phyloP scores from a whole-genome alignment of 2,888 invertebrate species.

The Calliphora vomitoria region DNA sequence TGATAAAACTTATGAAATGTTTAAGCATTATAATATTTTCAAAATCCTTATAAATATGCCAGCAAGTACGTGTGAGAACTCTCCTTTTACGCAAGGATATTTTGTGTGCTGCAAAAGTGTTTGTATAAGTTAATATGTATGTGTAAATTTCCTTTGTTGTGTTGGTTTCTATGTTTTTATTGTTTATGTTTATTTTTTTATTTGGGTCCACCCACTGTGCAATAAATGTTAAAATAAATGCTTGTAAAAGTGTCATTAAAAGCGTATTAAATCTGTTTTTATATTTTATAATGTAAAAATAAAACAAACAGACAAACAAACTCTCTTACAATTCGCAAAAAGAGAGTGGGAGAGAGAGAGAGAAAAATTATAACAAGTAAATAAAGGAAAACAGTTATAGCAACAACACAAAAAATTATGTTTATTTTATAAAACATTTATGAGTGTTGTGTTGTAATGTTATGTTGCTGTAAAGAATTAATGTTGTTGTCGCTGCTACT shows the following conservation, averaged over 20 bases:
- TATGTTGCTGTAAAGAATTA: conserved; percentile 8
- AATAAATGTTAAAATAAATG: conserved; percentile 69
- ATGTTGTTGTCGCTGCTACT: not conserved
- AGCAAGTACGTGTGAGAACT: not conserved
- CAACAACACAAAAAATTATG: conserved; percentile 6
- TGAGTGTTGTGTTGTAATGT: conserved; percentile 16
- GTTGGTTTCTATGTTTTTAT: not conserved
- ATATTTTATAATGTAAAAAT: conserved; percentile 23
- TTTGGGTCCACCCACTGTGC: conserved; percentile 63
- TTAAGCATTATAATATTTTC: not conserved
- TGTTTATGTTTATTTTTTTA: conserved; percentile 33
- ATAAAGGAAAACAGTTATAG: conserved; percentile 22
- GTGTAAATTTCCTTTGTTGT: not conserved
- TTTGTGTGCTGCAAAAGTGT: not conserved
- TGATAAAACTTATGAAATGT: not conserved
- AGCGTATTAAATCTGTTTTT: conserved; percentile 62
- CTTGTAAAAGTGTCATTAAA: conserved; percentile 72
- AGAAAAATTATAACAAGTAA: conserved; percentile 48
- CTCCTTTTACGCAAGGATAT: not conserved
- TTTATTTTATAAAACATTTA: conserved; percentile 55
- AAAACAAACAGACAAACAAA: conserved; percentile 28
- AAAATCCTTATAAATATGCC: not conserved
- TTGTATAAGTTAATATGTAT: not conserved
- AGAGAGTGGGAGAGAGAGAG: not conserved
- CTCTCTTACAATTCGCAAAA: too few species aligned